Evolutionary conservation across 2,113 vertebrate species (phyloP).

Genomic region (Cyrtonyx montezumae): DNA sequence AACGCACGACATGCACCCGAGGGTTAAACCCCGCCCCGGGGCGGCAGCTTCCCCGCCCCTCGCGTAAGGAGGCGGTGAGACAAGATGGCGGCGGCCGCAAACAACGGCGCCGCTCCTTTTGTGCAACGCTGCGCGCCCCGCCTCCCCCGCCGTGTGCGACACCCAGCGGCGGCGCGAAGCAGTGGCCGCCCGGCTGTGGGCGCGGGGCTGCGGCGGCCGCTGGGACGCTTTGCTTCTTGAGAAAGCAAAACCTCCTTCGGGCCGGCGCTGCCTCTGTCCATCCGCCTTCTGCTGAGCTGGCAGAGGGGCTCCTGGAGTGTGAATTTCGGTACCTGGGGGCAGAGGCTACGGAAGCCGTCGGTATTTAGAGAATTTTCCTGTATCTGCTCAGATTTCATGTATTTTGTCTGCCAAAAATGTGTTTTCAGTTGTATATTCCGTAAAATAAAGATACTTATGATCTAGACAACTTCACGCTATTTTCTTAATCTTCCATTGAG

Average conservation of each 20-base stretch:
- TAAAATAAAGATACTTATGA: background rate
- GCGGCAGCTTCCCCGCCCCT: accelerated
- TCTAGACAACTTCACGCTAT: background rate
- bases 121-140: background rate
- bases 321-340: background rate
- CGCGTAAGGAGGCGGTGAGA: accelerated
- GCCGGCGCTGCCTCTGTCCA: too few relatives aligned
- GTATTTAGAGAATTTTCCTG: background rate
- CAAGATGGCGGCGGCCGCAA: background rate
- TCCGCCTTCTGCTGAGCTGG: too few relatives aligned
- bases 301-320: too few relatives aligned
- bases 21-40: background rate
- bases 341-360: background rate
- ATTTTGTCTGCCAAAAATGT: background rate
- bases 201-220: too few relatives aligned
- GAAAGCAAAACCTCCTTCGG: too few relatives aligned
- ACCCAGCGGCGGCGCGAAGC: slow-evolving; percentile 61
- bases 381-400: background rate
- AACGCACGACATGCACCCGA: background rate
- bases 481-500: background rate
- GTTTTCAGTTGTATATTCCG: background rate
- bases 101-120: background rate
- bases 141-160: slow-evolving; percentile 65
- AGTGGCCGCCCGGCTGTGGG: background rate
- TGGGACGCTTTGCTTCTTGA: too few relatives aligned